Base-by-base conservation (phyloP, 2,797 vertebrate species). In the Kryptolebias ocellatus region DNA sequence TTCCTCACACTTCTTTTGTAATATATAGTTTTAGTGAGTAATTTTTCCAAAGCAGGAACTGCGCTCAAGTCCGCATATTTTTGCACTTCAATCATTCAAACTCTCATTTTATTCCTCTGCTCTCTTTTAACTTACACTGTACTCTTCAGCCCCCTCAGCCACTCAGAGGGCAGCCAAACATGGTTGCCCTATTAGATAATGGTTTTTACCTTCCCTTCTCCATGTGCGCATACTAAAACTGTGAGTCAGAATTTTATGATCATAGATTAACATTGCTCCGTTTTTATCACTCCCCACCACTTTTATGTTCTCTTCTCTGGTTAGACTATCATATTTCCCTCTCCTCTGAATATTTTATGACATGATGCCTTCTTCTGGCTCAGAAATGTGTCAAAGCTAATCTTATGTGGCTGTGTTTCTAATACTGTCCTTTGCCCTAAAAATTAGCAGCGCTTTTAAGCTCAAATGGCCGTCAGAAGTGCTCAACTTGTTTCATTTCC, bases 291-390 rank as follows among this genome's bases (percentile, higher is more conserved):
- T 71, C 46, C 34, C 24, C 53, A 58, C 50, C 42, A 66, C 56
- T 39, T 76, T 85, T 66, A 78, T 78, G 69, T 64, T 72, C 64
- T 79, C 45, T 58, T 12, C 57, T 71, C 14, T 34, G 59, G 67
- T 74, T 63, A 44, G 31, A 51, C 70, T 66, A 83, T 89, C 80
- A 74, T 75, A 79, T 81, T 81, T 74, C 73, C 45, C 20, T 54
- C 44, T 27, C 17, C 34, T 11, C 14, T 87, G 72, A 73, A 86
- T 91, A 83, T 81, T 89, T 89, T 52, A 86, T 76, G 72, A 75
- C 52, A 24, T 3, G 14, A 81, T 76, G 66, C 59, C 71, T 63
- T 78, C 60, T 51, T 62, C 24, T 34, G 57, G 27, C 49, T 77
- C 27, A 31, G 31, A 78, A 79, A 78, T 58, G 44, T 78, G 67